Evolutionary conservation across 2,113 vertebrate genomes (phyloP).

Genomic region (Neodon shergylaensis): DNA sequence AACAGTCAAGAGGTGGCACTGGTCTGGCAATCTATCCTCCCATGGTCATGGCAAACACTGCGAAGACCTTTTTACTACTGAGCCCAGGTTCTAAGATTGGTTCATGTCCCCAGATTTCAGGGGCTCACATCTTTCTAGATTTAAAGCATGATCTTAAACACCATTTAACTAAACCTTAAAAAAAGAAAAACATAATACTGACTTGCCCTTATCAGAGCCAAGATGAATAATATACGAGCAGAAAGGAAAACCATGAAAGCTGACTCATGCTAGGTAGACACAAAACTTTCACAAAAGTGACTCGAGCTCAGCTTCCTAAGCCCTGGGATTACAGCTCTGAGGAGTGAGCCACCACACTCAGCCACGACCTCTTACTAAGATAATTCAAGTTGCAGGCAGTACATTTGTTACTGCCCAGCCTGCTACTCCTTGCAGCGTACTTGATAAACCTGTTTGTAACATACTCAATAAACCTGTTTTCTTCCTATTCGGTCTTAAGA

Average conservation of each 20-base stretch:
- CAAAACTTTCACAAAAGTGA: conserved; percentile 39
- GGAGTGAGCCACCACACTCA: background rate
- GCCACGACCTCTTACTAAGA: background rate
- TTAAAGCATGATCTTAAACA: background rate
- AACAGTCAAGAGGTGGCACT: background rate
- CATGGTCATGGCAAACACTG: background rate
- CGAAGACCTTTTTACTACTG: background rate
- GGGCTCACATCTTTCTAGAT: background rate
- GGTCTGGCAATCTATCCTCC: background rate
- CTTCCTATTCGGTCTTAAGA: background rate
- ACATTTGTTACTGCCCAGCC: background rate
- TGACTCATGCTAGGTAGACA: conserved; percentile 51
- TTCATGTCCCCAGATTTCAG: background rate
- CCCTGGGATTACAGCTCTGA: background rate
- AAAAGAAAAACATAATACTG: background rate
- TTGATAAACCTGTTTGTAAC: background rate
- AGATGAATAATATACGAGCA: conserved; percentile 19
- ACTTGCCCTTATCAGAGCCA: conserved; percentile 37
- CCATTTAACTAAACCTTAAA: background rate
- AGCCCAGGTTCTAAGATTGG: background rate
- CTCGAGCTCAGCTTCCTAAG: background rate
- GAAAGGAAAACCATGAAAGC: conserved; percentile 46
- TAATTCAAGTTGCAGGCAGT: background rate
- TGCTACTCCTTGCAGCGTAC: background rate
- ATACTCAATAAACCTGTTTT: background rate